Conservation (phyloP, 2,113 vertebrate genomes). For the Etheostoma spectabile region DNA sequence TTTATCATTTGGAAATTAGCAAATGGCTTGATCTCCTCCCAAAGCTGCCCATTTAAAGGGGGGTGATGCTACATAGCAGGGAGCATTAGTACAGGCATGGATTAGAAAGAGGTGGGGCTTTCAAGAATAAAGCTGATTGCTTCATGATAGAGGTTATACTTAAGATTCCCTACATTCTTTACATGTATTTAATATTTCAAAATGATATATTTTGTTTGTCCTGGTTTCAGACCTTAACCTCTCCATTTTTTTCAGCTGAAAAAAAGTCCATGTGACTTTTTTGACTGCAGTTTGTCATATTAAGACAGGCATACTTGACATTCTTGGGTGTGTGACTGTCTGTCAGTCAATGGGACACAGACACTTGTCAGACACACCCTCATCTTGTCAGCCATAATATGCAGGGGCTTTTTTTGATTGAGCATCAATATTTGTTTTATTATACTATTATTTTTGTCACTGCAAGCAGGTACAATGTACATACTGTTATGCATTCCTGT, state of each 20-base stretch:
- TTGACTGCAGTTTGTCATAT: background rate
- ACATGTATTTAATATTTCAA: background rate
- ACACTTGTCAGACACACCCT: constrained; percentile 17
- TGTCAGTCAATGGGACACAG: background rate
- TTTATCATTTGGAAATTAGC: constrained; percentile 54
- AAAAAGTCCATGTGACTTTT: background rate
- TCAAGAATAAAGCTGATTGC: constrained; percentile 25
- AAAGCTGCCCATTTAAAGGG: constrained; percentile 40
- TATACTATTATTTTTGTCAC: background rate
- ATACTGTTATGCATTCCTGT: background rate
- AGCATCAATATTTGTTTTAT: background rate
- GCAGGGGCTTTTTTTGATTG: background rate
- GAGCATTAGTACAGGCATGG: constrained; percentile 36
- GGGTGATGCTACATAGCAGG: constrained; percentile 34
- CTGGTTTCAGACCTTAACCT: background rate
- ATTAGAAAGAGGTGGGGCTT: constrained; percentile 59
- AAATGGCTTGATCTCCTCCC: constrained; percentile 55
- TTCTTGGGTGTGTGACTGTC: constrained; percentile 41
- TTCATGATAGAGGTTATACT: constrained; percentile 19
- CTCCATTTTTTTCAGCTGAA: background rate
- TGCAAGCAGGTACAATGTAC: background rate
- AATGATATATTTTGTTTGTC: background rate
- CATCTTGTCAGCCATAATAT: background rate
- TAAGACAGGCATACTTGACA: constrained; percentile 22
- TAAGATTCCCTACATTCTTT: background rate